Evolutionary conservation across 2,797 vertebrate genomes (phyloP), one percentile per base, ranked within the genome.

Genomic region (Brachyrhaphis roseni): DNA sequence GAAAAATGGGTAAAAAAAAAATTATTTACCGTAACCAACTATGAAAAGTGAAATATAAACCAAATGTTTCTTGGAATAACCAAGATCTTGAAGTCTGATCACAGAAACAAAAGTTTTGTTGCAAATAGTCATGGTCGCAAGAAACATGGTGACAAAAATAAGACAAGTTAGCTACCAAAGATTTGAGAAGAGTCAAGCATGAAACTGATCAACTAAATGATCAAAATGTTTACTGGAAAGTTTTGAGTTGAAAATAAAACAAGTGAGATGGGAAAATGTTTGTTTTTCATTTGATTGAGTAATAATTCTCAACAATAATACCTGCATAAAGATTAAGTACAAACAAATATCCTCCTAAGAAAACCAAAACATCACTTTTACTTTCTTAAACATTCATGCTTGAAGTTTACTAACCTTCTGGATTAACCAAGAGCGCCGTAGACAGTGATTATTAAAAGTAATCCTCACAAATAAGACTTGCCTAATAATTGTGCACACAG

Each of bases 401-500:
- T n/a, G 53, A 57, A 13, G 53, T 57, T 57, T 28, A 28, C n/a
- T 28, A 57, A 57, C 53, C 10, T 57, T 28, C n/a, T 57, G 53
- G 53, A 57, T 57, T 28, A 57, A 28, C 53, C 53, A 28, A 57
- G 53, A 57, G 53, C 26, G 11, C n/a, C 4, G 26, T 5, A 12
- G 53, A 12, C 6, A 11, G 26, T 57, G 53, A 57, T 57, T 57
- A 57, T n/a, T 57, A 57, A 57, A 57, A 12, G n/a, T 57, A 57
- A 57, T 57, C 26, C 53, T 28, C 3, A 57, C 26, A 28, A 57
- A 28, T 57, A 57, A 57, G 53, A 57, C 53, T 57, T 57, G 26
- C 53, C 26, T 57, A 71, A 57, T 26, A 70, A 76, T 57, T 57
- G 26, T 57, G 26, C 53, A 57, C 77, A 18, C 51, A 49, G 72